phyloP scores from a whole-genome alignment of 2,888 invertebrate species.

The Dimorphilus gyrociliatus region DNA sequence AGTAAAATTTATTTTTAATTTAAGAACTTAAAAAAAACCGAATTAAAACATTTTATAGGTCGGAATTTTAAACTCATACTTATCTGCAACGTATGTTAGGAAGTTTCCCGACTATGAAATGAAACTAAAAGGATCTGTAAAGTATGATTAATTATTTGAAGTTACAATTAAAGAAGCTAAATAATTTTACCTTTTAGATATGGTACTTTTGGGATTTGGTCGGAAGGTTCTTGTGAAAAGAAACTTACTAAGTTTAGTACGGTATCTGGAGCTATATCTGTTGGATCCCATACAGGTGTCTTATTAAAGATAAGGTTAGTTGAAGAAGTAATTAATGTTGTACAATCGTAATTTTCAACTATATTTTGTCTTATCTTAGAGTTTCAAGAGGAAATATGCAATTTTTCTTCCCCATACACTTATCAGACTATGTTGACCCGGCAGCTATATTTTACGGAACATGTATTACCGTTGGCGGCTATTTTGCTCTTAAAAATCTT shows the following conservation, averaged over 20 bases:
- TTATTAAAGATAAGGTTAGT: conserved; percentile 65
- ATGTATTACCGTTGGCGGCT: conserved; percentile 55
- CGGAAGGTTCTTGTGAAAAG: conserved; percentile 83
- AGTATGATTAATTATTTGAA: not conserved
- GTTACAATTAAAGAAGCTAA: not conserved
- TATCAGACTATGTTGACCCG: conserved; percentile 75
- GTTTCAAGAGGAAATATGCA: conserved; percentile 76
- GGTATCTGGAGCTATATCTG: conserved; percentile 62
- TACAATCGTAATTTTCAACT: conserved; percentile 2
- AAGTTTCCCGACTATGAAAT: conserved; percentile 5
- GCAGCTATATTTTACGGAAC: conserved; percentile 84
- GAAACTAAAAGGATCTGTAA: conserved; percentile 5
- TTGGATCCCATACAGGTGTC: conserved; percentile 75
- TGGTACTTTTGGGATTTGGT: conserved; percentile 48
- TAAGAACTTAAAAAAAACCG: not conserved
- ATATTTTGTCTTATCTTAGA: no score
- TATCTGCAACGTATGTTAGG: conserved; percentile 2
- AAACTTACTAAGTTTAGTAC: conserved; percentile 77
- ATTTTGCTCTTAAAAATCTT: conserved; percentile 58
- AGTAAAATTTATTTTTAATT: conserved; percentile 45
- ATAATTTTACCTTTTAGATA: conserved; percentile 14
- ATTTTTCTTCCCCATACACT: conserved; percentile 69
- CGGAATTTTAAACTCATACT: conserved; percentile 5
- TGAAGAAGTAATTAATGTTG: not conserved
- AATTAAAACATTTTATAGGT: conserved; percentile 3